Evolutionary conservation across 1,140 invertebrate genomes (phyloP).

Genomic region (Sinella curviseta): DNA sequence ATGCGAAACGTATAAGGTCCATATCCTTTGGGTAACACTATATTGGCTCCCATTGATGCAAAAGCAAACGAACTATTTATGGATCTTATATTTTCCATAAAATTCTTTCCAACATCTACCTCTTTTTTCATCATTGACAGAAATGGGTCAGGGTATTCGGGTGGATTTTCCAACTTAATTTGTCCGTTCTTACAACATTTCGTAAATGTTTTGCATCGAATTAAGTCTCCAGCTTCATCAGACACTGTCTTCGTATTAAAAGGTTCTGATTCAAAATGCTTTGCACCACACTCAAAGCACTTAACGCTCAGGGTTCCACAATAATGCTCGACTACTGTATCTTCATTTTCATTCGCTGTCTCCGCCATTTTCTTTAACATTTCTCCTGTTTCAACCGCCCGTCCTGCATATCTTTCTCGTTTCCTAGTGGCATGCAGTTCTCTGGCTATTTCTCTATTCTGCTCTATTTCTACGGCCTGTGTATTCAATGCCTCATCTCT

Average conservation of each 20-base stretch:
- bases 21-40: constrained; percentile 9
- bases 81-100: constrained; percentile 48
- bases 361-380: neutral
- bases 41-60: constrained; percentile 47
- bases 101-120: constrained; percentile 31
- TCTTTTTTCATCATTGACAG: neutral
- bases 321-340: neutral
- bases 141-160: neutral
- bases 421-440: neutral
- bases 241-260: neutral
- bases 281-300: neutral
- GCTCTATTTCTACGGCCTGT: neutral
- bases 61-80: constrained; percentile 50
- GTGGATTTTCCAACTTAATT: neutral
- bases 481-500: no score
- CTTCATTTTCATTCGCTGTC: neutral
- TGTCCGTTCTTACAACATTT: neutral
- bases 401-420: neutral
- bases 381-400: neutral
- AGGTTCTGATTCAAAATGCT: neutral
- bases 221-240: neutral
- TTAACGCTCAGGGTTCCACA: neutral
- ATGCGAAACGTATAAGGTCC: constrained; percentile 50
- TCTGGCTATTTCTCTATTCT: neutral
- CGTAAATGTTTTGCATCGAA: neutral